Evolutionary conservation across 2,888 invertebrate species (phyloP), one percentile per base, ranked within the genome.

Genomic region (Synanthedon tipuliformis): DNA sequence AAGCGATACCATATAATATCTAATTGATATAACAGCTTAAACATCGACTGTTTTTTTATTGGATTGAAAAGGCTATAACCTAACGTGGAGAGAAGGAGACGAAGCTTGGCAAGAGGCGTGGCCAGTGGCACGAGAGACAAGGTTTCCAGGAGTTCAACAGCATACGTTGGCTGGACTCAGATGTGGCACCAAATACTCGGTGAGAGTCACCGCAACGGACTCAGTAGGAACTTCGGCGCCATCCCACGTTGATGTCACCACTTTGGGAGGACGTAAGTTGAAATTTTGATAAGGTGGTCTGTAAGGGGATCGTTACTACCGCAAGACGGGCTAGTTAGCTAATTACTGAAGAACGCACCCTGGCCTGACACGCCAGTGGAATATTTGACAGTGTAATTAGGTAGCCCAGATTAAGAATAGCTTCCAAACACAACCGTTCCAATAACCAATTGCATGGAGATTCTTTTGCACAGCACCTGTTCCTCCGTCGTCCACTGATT

Each of bases 151-250:
- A 0, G 59, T 78, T 0, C 83, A 68, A 89, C 92, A 79, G 80
- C 90, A 93, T 89, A 63, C 89, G 0, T 59, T 95, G 15, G 90
- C 91, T 12, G 92, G 92, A 1, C 87, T 97, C 4, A 92, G 92
- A 65, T 97, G 96, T 74, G 96, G 97, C 10, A 94, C 94, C 18
- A 90, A 91, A 58, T 96, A 96, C 71, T 90, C 93, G 55, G 90
- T 96, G 54, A 90, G 93, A 69, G 89, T 96, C 58, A 92, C 93
- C 2, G 94, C 95, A 1, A 92, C 92, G 54, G 96, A 96, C 74
- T 89, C 89, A 56, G 92, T 96, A 2, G 96, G 96, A 0, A 91
- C 92, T 45, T 95, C 96, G 4, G 90, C 90, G 54, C 91, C 93
- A 0, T 86, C 89, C 11, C 81, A 92, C 57, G 79, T 88, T 5